A percentile compares a stretch with the other conserved stretches of the same genome.
These are phyloP conservation scores for Penaeus vannamei DNA, from an alignment of 1,140 invertebrate genomes.

Conservation along the genomic window DNA sequence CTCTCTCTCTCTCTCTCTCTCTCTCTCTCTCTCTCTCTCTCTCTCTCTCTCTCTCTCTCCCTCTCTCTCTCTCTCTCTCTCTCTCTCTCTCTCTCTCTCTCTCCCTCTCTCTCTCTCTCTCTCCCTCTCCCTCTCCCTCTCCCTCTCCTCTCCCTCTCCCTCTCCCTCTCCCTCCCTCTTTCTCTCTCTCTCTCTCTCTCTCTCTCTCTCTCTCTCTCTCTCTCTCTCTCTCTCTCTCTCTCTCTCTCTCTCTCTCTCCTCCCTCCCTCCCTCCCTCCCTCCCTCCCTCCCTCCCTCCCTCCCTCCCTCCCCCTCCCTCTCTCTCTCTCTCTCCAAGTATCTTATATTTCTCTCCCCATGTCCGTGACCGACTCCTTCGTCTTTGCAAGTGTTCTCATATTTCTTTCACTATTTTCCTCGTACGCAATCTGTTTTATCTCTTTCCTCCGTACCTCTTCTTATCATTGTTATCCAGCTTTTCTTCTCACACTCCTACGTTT, in stretches of 20 bases:
- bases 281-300: background rate
- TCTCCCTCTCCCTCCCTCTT: background rate
- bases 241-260: background rate
- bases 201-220: background rate
- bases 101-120: background rate
- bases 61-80: background rate
- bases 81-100: background rate
- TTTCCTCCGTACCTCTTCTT: too few species aligned
- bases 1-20: background rate
- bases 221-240: background rate
- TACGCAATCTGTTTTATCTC: too few species aligned
- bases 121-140: background rate
- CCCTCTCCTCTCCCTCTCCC: background rate
- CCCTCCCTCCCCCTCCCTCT: background rate
- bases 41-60: background rate
- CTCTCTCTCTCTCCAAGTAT: background rate
- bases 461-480: too few species aligned
- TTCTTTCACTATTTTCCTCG: too few species aligned
- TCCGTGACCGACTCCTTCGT: background rate
- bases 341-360: background rate
- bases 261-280: background rate
- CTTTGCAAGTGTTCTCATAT: too few species aligned
- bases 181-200: background rate
- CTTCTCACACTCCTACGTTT: too few species aligned
- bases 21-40: background rate